Base-by-base conservation (phyloP, 2,113 vertebrate genomes). In the Lagopus muta region DNA sequence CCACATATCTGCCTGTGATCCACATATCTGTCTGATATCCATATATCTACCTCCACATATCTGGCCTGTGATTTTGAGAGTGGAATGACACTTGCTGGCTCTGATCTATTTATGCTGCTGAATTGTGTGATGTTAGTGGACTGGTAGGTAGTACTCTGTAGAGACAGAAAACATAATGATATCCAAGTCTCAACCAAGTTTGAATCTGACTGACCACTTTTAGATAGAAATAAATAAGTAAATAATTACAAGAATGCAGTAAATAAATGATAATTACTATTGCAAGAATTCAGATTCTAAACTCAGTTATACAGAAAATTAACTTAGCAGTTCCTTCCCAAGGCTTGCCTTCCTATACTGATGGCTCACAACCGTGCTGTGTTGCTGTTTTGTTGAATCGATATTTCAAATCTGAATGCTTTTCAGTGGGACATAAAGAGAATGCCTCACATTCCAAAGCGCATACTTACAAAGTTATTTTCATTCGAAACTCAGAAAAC, bases 161-260 rank as follows among this genome's bases (percentile, higher is more conserved):
- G 25, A 0, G 0, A 48, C 48, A 48, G 34, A 81, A 74, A 81
- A 20, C 2, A 3, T 3, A 17, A 8, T 57, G 10, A 30, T 81
- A 54, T 43, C 17, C n/a, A 55, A 11, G 10, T 83, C 69, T 65
- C 60, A 86, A 8, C 8, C 67, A 60, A 21, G 5, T 50, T 43
- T 13, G 10, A 18, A 57, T 2, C 2, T 14, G 11, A 38, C 55
- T 72, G 5, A 82, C 9, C 3, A 60, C 4, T 2, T 25, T 19
- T 24, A 20, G 30, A 8, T 32, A 32, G 28, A n/a, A 61, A n/a
- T 27, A 48, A 52, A 38, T 17, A 40, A 57, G 9, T 38, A 48
- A 48, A 50, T 50, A 3, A 25, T 45, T 50, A 65, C 42, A 7
- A 6, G 1, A 0, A 58, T 24, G 10, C 20, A 21, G 10, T 36